Percentiles rank a stretch among this genome's conserved stretches.
Conservation (phyloP, 2,888 invertebrate genomes). For the Elysia crispata region DNA sequence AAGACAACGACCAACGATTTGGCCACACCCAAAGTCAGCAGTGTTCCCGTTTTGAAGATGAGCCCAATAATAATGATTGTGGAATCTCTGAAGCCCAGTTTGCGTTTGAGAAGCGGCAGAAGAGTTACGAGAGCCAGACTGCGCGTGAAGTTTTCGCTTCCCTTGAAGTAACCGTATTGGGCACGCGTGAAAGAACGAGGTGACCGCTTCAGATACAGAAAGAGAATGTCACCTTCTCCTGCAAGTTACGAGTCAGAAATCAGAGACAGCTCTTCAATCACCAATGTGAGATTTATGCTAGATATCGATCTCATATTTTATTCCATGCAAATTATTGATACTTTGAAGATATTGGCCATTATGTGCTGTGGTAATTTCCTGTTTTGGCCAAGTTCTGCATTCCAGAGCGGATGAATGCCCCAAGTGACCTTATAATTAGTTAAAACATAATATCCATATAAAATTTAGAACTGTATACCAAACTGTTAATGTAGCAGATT, state of each 20-base stretch:
- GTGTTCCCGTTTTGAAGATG: slow-evolving; percentile 73
- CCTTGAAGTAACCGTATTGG: slow-evolving; percentile 83
- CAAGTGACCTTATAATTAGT: too few species aligned
- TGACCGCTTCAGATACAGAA: slow-evolving; percentile 84
- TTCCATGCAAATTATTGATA: too few species aligned
- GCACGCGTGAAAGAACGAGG: slow-evolving; percentile 86
- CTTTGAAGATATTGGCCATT: too few species aligned
- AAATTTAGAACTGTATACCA: too few species aligned
- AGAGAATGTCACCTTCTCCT: slow-evolving; percentile 88
- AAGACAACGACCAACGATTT: slow-evolving; percentile 71
- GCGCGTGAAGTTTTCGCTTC: slow-evolving; percentile 81
- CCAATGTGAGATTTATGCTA: too few species aligned
- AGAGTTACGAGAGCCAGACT: slow-evolving; percentile 70
- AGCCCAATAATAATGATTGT: slow-evolving; percentile 75
- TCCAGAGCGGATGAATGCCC: too few species aligned
- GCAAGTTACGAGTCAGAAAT: slow-evolving; percentile 51
- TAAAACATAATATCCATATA: too few species aligned
- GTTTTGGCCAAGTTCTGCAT: too few species aligned
- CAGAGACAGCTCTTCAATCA: too few species aligned
- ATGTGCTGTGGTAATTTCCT: too few species aligned
- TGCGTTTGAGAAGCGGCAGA: slow-evolving; percentile 69
- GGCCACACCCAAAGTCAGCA: slow-evolving; percentile 74
- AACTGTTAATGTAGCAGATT: too few species aligned
- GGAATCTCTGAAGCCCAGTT: slow-evolving; percentile 69
- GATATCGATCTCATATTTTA: too few species aligned